Evolutionary conservation across 2,113 vertebrate genomes (phyloP), one percentile per base, ranked within the genome.

Genomic region (Atractosteus spatula): DNA sequence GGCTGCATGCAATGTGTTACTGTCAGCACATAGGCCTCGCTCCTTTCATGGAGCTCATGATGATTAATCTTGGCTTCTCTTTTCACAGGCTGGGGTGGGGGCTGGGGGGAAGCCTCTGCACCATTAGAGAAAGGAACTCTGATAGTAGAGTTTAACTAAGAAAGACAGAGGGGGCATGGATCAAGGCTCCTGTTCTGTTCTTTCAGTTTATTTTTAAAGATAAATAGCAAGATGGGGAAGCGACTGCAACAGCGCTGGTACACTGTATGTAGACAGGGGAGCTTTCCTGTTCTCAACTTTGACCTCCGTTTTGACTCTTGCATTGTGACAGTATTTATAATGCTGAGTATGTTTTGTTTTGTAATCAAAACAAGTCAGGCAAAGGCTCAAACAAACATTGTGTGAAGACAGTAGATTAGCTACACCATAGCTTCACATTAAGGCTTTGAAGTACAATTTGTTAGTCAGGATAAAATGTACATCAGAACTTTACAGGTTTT

Each of bases 11-110:
- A 59, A 59, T 59, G 56, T 59, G 14, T 8, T n/a, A 10, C 29
- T 55, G 66, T 68, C 66, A 68, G 47, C 16, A 54, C 47, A 55
- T 68, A 16, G n/a, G 17, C n/a, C 45, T 55, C 12, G 41, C 47
- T 41, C 29, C 16, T 55, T 68, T 68, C 41, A n/a, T 8, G 47
- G 45, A 10, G 16, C 17, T 29, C 29, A 29, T 29, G 29, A 29
- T 68, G 66, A 68, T 68, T 68, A 54, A 68, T 68, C 66, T 68
- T 29, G 45, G 45, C 16, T 47, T 43, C 63, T 43, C 45, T 56
- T 62, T 13, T 71, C 43, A 45, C 56, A 56, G 8, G 17, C 45
- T 59, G n/a, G 7, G 55, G 56, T 63, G 57, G 17, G 29, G 56
- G 42, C 57, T 42, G 16, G 64, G 42, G 55, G 51, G 66, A n/a